These are phyloP conservation scores for Sitta europaea DNA, from an alignment of 2,113 vertebrate species.

Conservation along the genomic window DNA sequence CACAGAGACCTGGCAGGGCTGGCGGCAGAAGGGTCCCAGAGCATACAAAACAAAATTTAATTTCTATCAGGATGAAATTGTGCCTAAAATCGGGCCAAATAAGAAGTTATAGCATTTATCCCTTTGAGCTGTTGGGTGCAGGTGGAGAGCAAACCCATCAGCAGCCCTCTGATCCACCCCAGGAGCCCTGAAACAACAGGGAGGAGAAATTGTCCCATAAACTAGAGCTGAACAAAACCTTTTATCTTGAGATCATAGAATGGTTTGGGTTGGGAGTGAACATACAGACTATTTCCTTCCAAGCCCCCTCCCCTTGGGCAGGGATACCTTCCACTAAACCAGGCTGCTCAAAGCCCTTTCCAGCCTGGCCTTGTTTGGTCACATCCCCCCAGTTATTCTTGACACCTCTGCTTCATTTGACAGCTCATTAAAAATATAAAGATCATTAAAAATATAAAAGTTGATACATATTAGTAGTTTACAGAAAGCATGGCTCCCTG, in stretches of 20 bases:
- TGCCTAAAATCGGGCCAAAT: neutral
- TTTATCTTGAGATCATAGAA: neutral
- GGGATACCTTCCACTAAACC: neutral
- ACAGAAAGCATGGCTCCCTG: neutral
- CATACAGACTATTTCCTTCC: neutral
- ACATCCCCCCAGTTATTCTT: too few relatives aligned
- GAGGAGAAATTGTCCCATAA: neutral
- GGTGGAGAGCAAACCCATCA: neutral
- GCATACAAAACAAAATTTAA: neutral
- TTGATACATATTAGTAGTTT: neutral
- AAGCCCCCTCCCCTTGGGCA: accelerated
- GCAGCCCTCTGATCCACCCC: neutral
- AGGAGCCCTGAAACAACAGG: accelerated
- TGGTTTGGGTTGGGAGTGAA: neutral
- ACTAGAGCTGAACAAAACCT: neutral
- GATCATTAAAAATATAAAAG: neutral
- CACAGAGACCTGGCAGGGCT: neutral
- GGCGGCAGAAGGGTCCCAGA: accelerated
- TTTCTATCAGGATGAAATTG: neutral
- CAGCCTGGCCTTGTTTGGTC: neutral
- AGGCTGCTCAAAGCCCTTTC: neutral
- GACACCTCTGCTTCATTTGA: neutral
- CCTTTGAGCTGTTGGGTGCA: accelerated
- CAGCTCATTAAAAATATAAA: neutral
- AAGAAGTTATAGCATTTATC: neutral